Conservation (phyloP, 2,888 invertebrate genomes). For the Venusia cambrica region DNA sequence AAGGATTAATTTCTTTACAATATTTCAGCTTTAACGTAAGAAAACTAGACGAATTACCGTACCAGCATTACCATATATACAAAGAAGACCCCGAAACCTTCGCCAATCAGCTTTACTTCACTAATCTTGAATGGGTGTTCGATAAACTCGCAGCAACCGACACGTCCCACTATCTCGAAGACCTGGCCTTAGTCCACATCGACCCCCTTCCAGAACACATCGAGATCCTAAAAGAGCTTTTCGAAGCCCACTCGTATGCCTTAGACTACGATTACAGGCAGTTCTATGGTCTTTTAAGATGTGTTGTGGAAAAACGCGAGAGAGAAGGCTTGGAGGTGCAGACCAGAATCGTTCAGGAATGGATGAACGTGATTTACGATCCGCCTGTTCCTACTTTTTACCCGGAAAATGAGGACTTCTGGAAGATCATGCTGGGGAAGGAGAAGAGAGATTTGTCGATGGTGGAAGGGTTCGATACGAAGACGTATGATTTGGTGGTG, state of each 20-base stretch:
- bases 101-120: slow-evolving; percentile 85
- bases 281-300: slow-evolving; percentile 85
- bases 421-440: slow-evolving; percentile 55
- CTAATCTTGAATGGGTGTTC: slow-evolving; percentile 88
- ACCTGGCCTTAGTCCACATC: slow-evolving; percentile 82
- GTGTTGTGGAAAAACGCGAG: slow-evolving; percentile 60
- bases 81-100: slow-evolving; percentile 78
- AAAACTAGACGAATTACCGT: slow-evolving; percentile 91
- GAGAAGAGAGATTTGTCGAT: slow-evolving; percentile 55
- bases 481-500: slow-evolving; percentile 82
- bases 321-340: slow-evolving; percentile 55
- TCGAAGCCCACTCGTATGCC: slow-evolving; percentile 86
- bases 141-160: slow-evolving; percentile 90
- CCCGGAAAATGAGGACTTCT: slow-evolving; percentile 73
- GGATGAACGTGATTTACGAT: slow-evolving; percentile 67
- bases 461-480: slow-evolving; percentile 67
- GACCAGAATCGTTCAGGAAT: slow-evolving; percentile 62
- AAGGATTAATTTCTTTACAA: too few relatives aligned
- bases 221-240: slow-evolving; percentile 83
- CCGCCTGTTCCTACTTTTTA: slow-evolving; percentile 83
- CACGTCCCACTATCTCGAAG: slow-evolving; percentile 88
- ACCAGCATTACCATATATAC: slow-evolving; percentile 84
- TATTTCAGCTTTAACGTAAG: slow-evolving; percentile 86
- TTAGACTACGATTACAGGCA: slow-evolving; percentile 91
- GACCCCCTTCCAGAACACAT: slow-evolving; percentile 75